A percentile compares a stretch with the other conserved stretches of the same genome.
These are phyloP conservation scores for Rhabdornis inornatus DNA, from an alignment of 2,113 vertebrate species.

Conservation along the genomic window DNA sequence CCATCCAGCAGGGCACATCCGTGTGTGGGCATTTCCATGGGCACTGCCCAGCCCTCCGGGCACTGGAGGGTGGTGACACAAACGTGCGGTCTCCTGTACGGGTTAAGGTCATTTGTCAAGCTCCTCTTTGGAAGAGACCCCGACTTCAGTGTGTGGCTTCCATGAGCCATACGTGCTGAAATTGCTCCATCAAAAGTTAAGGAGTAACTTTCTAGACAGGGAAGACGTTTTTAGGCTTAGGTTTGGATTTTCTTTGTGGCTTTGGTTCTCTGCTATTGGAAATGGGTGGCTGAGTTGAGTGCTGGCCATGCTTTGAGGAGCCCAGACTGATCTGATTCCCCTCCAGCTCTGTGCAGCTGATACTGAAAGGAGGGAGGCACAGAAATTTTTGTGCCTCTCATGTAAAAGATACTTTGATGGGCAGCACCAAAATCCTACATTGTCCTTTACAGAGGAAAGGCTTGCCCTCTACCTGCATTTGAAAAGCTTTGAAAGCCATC, in stretches of 20 bases:
- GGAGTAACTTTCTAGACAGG: neutral
- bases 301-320: neutral
- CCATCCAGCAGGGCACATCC: too few species aligned
- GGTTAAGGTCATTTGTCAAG: neutral
- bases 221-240: neutral
- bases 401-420: neutral
- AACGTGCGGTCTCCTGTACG: rapidly evolving
- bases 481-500: neutral
- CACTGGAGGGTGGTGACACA: rapidly evolving
- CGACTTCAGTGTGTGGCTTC: neutral
- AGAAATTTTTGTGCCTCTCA: neutral
- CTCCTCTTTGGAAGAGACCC: neutral
- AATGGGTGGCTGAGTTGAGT: neutral
- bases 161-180: rapidly evolving
- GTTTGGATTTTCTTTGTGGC: neutral
- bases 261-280: neutral
- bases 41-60: rapidly evolving
- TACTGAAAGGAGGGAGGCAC: neutral
- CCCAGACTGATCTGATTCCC: neutral
- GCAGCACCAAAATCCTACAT: neutral
- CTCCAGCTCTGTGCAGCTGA: neutral
- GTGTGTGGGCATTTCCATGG: rapidly evolving
- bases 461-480: neutral
- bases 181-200: neutral
- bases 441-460: neutral